Base-by-base conservation (phyloP, 1,140 invertebrate species). In the Lamellibrachia luymesi region DNA sequence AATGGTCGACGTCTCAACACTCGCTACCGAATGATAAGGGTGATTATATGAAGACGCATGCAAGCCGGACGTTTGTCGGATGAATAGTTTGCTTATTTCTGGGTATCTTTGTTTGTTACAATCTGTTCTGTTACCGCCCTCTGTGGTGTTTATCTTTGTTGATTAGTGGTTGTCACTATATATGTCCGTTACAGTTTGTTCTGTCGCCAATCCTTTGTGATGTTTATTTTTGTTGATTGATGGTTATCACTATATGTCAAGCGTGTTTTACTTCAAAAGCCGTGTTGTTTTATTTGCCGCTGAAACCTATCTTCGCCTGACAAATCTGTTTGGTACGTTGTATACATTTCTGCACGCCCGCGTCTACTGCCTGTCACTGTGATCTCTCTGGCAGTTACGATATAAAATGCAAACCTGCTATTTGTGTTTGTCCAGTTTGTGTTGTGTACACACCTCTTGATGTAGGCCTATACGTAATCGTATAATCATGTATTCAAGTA, bases 341-440 rank as follows among this genome's bases (percentile, higher is more conserved):
- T 80, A 80, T 80, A 80, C 64, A 80, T 80, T 80, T 80, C 64
- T 22, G 64, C 64, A 6, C 64, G 13, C 13, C 7, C 64, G 64
- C 7, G 64, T 80, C 64, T 22, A 22, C 13, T 80, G 64, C 64
- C 64, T 80, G 64, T 80, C 25, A 80, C 64, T 80, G 64, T 80
- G 64, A 80, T 80, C 64, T 80, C 64, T 22, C 13, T 80, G 64
- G 64, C 64, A 80, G 64, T 80, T 80, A 80, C 64, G 13, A 80
- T 80, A 80, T 80, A 80, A 80, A 80, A 80, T 80, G 64, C 64
- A 80, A 80, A 80, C 64, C 13, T 80, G 64, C 64, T 80, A 80
- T 80, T 80, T 80, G 64, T 80, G 2, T 8, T 80, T 17, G 64
- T 80, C 13, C 64, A 22, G 64, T 80, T 80, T 17, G 1, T 80